Conservation (phyloP, 2,113 vertebrate genomes). For the Anas platyrhynchos region DNA sequence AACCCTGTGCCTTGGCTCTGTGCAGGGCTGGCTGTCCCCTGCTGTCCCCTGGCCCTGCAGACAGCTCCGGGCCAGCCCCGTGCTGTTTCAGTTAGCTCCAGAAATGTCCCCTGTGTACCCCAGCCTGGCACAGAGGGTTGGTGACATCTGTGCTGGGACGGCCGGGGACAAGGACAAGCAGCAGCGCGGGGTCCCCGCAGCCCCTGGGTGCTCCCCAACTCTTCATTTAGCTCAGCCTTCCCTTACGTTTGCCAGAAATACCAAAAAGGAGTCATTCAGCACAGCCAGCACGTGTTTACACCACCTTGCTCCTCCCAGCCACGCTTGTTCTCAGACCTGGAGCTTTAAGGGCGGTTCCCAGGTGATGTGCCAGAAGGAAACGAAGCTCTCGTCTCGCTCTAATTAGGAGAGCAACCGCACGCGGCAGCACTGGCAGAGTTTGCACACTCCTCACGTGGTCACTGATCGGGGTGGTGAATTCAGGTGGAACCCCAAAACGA, state of each 20-base stretch:
- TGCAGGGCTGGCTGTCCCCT: not conserved
- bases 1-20: not conserved
- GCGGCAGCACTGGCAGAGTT: not conserved
- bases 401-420: not conserved
- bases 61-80: not conserved
- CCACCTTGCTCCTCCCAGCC: not conserved
- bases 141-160: not conserved
- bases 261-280: not conserved
- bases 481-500: not conserved
- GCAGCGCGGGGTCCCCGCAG: not conserved
- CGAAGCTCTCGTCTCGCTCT: not conserved
- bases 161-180: not conserved
- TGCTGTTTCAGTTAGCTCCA: not conserved
- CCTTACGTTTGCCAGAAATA: not conserved
- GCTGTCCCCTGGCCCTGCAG: not conserved
- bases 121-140: not conserved
- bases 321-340: not conserved
- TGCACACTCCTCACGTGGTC: not conserved
- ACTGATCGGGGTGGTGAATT: not conserved
- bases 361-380: not conserved
- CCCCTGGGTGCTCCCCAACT: not conserved
- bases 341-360: not conserved
- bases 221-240: not conserved
- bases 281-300: not conserved
- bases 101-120: not conserved